Base-by-base conservation (phyloP, 2,888 invertebrate species). In the Drosophila gaucha region DNA sequence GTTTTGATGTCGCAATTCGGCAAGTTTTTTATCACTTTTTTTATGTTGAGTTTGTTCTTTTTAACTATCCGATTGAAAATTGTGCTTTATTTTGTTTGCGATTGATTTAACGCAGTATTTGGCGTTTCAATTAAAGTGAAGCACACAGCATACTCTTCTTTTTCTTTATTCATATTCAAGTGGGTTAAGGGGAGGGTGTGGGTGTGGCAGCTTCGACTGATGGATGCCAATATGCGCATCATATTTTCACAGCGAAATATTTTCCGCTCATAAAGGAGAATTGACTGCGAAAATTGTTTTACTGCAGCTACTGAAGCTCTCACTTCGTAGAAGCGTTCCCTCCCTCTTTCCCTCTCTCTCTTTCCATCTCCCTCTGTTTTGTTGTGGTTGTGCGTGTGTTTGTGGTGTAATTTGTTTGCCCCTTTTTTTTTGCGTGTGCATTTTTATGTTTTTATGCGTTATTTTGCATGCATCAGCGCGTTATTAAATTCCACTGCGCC, bases 201-300 rank as follows among this genome's bases (percentile, higher is more conserved):
- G 18, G 9, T 0, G 6, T 30, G 10, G 10, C 10, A 18, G 14
- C 14, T 14, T 16, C 22, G n/a, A 2, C 20, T 70, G 71, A 70
- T 59, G 56, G 30, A 59, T 65, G 72, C 58, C 80, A 86, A 84
- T 86, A 84, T 83, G 69, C 79, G 74, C 83, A 72, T 80, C 82
- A 88, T 79, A 86, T 80, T 86, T 79, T 59, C 84, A 68, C 71
- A 58, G 70, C 68, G 58, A 75, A 86, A 88, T 82, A 86, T 85
- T 82, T 79, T 91, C 43, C 74, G 71, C 71, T 87, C 83, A 89
- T 84, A 84, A 84, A 89, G 83, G 76, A 84, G 85, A 89, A 84
- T 89, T 84, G 84, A 89, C 88, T 89, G 86, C 88, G 83, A 87
- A 84, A 89, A 84, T 89, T 89, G 79, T 87, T 87, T 84, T 71